Conservation (phyloP, 1,140 invertebrate species). For the Leptopilina boulardi region DNA sequence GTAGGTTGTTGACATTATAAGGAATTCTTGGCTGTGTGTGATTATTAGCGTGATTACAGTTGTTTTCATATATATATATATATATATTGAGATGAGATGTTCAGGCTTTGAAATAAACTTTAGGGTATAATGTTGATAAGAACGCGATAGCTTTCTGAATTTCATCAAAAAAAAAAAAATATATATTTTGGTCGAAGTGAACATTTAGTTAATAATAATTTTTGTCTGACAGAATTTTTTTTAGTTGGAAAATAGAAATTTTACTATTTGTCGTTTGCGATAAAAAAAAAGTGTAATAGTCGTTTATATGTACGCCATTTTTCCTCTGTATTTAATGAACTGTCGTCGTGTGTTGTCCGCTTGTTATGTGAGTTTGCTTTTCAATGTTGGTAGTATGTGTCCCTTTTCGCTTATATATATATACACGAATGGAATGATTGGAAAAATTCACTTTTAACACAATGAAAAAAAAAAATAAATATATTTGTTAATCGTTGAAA, state of each 20-base stretch:
- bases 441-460: not conserved
- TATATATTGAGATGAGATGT: no score
- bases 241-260: not conserved
- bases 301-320: slow-evolving; percentile 48
- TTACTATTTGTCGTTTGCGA: not conserved
- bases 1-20: no score
- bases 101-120: no score
- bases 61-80: no score
- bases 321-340: slow-evolving; percentile 46
- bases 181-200: no score
- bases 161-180: not conserved
- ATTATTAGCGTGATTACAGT: no score
- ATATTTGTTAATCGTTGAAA: not conserved
- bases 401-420: not conserved
- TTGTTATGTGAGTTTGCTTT: not conserved
- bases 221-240: no score
- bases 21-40: no score
- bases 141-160: no score
- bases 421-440: not conserved
- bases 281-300: not conserved
- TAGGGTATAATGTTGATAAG: no score
- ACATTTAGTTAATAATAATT: no score
- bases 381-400: not conserved
- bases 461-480: not conserved
- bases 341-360: slow-evolving; percentile 36